These are phyloP conservation scores for Pelagia noctiluca DNA, from an alignment of 30 jellyfish, hydroid and myxozoan genomes.

Conservation along the genomic window DNA sequence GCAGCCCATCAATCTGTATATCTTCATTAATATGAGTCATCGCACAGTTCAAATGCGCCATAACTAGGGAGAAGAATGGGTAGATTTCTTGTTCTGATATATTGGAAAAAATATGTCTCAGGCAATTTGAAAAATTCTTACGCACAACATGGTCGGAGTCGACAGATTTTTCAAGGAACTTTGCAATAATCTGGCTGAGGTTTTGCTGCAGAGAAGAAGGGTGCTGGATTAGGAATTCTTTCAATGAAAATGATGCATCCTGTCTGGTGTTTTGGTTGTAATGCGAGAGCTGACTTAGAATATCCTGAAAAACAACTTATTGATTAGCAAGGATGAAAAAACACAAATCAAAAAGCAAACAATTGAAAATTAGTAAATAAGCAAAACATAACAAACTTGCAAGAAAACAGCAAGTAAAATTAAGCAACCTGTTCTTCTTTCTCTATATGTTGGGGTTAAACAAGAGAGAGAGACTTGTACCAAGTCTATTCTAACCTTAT, in stretches of 20 bases:
- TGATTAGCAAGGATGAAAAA: no score
- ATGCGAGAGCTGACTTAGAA: constrained; percentile 76
- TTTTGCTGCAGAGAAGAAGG: constrained; percentile 75
- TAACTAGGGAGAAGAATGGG: constrained; percentile 79
- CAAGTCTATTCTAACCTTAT: no score
- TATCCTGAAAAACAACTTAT: constrained; percentile 80
- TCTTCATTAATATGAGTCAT: constrained; percentile 94
- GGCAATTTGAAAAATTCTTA: constrained; percentile 50
- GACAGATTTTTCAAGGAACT: constrained; percentile 73
- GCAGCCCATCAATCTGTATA: constrained; percentile 77
- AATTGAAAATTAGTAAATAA: not conserved
- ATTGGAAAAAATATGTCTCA: constrained; percentile 52
- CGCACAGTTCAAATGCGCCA: constrained; percentile 94
- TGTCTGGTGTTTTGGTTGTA: constrained; percentile 79
- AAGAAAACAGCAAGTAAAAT: not conserved
- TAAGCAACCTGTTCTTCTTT: not conserved
- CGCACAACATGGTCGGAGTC: constrained; percentile 74
- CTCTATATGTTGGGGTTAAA: no score
- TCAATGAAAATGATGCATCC: constrained; percentile 79
- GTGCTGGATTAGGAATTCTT: constrained; percentile 70
- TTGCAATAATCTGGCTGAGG: constrained; percentile 69
- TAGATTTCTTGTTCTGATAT: constrained; percentile 54
- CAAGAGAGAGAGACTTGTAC: no score
- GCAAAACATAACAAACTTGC: not conserved
- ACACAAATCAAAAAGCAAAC: no score